Base-by-base conservation (phyloP, 2,113 vertebrate species). In the Rhea americana region DNA sequence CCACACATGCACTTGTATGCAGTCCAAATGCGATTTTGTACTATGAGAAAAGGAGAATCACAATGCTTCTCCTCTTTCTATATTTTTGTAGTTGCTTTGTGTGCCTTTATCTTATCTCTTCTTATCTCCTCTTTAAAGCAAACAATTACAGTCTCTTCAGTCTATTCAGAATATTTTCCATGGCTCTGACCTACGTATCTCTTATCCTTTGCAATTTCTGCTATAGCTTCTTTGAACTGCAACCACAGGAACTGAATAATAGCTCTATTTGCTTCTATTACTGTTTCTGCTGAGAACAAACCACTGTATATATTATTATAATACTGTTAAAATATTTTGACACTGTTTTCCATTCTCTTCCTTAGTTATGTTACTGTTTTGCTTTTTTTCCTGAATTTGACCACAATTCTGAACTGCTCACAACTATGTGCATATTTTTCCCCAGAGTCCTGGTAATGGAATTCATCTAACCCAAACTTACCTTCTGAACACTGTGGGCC, bases 61-160 rank as follows among this genome's bases (percentile, higher is more conserved):
- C 48, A 43, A 12, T 75, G 37, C 24, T 93, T 84, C 92, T 87
- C 39, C 30, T 94, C 53, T 82, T 91, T 58, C 61, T 75, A 19
- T 75, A 5, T 55, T 47, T 90, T 78, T 81, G 30, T 71, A 74
- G 63, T 75, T 95, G 19, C 18, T 89, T 92, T 58, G 9, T 56
- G 3, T 84, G 32, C 17, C 47, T 91, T 94, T 91, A 51, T 88
- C 68, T 89, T 94, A 66, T 20, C 41, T 82, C 47, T 58, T 88
- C 66, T 87, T 95, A 85, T 86, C 83, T 90, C 5, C 14, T 84
- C 32, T 84, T 78, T 59, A 86, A 81, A 90, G 45, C 35, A 86
- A 82, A 84, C 73, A 68, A 55, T 85, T 83, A 65, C 47, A 84
- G 25, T 61, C 48, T 87, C 50, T 88, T 91, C 22, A 51, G 9